phyloP scores from a whole-genome alignment of 2,113 vertebrate genomes.

The Notarius quadriscutis region DNA sequence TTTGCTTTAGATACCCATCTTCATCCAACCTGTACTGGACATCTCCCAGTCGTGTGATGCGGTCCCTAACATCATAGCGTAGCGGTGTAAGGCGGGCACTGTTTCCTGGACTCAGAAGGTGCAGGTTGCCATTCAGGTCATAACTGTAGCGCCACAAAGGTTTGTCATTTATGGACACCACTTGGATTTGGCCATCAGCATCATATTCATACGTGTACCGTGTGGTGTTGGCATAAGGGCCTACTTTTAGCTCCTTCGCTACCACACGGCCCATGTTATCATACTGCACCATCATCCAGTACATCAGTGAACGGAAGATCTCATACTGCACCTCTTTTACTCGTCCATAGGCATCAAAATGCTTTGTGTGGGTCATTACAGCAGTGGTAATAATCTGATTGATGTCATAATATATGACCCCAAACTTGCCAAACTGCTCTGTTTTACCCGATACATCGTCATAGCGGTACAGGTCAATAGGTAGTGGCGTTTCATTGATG shows the following conservation, averaged over 20 bases:
- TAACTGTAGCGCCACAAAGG: conserved; percentile 97
- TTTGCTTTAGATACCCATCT: conserved; percentile 92
- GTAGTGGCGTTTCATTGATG: conserved; percentile 94
- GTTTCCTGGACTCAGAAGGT: conserved; percentile 92
- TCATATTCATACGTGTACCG: conserved; percentile 96
- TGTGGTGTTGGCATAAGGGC: conserved; percentile 96
- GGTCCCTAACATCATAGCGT: conserved; percentile 90
- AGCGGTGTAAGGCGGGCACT: conserved; percentile 91
- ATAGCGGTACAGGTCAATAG: conserved; percentile 95
- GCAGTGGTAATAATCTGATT: conserved; percentile 98
- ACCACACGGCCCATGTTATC: conserved; percentile 98
- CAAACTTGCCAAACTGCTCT: conserved; percentile 97
- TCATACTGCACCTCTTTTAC: conserved; percentile 98
- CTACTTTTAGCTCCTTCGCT: conserved; percentile 94
- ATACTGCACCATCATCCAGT: conserved; percentile 98
- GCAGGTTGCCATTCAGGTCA: conserved; percentile 95
- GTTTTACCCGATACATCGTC: conserved; percentile 96
- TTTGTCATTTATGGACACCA: conserved; percentile 95
- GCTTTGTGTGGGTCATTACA: conserved; percentile 98
- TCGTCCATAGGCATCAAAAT: conserved; percentile 94
- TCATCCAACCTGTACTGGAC: conserved; percentile 93
- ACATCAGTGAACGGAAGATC: conserved; percentile 97
- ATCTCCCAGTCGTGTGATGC: conserved; percentile 92
- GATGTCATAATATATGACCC: conserved; percentile 97
- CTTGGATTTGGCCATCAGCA: conserved; percentile 90